phyloP scores from a whole-genome alignment of 2,797 vertebrate genomes.

The Xenentodon cancila region DNA sequence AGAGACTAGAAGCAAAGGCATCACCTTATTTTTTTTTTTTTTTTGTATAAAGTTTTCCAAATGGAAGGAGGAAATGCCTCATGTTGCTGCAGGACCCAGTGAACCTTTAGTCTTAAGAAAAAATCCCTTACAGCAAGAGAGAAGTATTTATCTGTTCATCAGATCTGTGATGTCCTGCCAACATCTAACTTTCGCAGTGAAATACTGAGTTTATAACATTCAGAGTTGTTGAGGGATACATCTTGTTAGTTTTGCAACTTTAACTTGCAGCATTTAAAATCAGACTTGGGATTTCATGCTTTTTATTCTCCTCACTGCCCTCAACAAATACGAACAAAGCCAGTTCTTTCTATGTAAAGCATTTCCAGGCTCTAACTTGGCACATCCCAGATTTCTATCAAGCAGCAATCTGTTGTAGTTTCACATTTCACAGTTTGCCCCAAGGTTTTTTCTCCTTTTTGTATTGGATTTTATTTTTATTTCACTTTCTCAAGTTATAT shows the following conservation, averaged over 20 bases:
- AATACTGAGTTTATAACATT: no score
- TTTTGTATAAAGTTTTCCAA: not conserved
- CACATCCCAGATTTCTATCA: not conserved
- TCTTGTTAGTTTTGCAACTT: no score
- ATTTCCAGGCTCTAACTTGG: constrained; percentile 5
- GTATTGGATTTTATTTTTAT: no score
- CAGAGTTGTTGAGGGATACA: no score
- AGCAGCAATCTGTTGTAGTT: not conserved
- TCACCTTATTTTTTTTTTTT: no score
- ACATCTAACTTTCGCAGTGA: no score
- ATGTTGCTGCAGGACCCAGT: not conserved
- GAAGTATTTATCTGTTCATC: no score
- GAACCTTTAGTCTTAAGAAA: not conserved
- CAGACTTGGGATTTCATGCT: no score
- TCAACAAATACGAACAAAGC: not conserved
- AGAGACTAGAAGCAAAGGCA: constrained; percentile 1
- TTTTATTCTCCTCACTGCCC: constrained; percentile 17
- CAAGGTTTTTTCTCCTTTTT: no score
- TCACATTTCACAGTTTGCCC: not conserved
- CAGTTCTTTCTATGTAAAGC: not conserved
- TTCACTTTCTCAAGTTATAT: not conserved
- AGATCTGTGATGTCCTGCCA: no score
- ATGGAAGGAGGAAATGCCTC: constrained; percentile 20
- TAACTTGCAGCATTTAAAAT: no score
- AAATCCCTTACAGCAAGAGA: not conserved